A percentile compares a stretch with the other conserved stretches of the same genome.
Evolutionary conservation across 1,140 invertebrate species (phyloP).

Genomic region (Brachionus asplanchnoidis): DNA sequence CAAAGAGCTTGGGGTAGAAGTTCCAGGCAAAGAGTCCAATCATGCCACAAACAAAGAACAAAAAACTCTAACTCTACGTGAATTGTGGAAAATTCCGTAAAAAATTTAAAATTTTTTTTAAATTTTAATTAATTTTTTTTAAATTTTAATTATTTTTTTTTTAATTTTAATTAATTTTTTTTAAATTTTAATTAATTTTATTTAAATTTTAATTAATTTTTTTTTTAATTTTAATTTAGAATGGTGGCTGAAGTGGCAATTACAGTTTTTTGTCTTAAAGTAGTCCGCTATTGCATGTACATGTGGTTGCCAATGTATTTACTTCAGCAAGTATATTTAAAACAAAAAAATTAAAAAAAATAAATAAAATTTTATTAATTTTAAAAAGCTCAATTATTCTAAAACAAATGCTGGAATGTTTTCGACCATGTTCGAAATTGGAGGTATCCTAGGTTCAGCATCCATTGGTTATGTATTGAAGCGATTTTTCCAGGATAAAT

Average conservation of each 20-base stretch:
- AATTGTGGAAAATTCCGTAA: slow-evolving; percentile 26
- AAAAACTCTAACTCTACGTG: neutral
- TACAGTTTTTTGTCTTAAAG: slow-evolving; percentile 60
- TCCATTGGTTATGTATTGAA: slow-evolving; percentile 53
- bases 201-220: slow-evolving; percentile 27
- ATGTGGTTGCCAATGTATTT: slow-evolving; percentile 62
- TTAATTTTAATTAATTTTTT: slow-evolving; percentile 4
- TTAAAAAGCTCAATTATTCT: slow-evolving; percentile 56
- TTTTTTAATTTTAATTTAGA: slow-evolving; percentile 47
- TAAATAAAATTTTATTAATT: slow-evolving; percentile 40
- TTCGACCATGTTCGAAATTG: slow-evolving; percentile 61
- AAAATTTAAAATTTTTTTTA: neutral
- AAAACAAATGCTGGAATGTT: slow-evolving; percentile 57
- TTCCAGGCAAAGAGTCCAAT: slow-evolving; percentile 51
- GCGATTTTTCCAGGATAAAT: slow-evolving; percentile 53
- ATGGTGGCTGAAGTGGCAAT: slow-evolving; percentile 59
- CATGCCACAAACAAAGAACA: neutral
- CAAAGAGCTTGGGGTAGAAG: slow-evolving; percentile 52
- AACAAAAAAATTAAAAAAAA: slow-evolving; percentile 40
- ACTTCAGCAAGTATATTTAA: slow-evolving; percentile 49
- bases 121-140: slow-evolving; percentile 26
- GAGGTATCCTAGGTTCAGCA: slow-evolving; percentile 59
- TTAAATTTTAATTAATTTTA: neutral
- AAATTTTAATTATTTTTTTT: slow-evolving; percentile 16
- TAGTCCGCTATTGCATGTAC: slow-evolving; percentile 61